Conservation (phyloP, 2,113 vertebrate genomes). For the Phycodurus eques region DNA sequence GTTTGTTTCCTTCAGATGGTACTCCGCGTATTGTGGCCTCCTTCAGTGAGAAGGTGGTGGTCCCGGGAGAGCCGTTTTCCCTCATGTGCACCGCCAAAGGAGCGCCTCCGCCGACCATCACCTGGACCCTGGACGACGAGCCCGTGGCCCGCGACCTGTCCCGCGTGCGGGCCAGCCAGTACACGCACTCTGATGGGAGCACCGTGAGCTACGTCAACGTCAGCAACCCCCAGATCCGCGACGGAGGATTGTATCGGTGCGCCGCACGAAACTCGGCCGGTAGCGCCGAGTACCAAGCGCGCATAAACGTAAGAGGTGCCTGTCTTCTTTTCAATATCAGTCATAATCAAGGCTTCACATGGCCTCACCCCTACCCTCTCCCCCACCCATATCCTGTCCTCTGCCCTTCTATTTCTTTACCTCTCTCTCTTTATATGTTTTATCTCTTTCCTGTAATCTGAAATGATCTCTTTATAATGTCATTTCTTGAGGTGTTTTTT, state of each 20-base stretch:
- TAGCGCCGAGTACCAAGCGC: conserved; percentile 99
- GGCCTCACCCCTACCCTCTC: conserved; percentile 59
- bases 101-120: conserved; percentile 91
- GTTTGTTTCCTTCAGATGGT: conserved; percentile 76
- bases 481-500: conserved; percentile 8
- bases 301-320: conserved; percentile 99
- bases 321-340: conserved; percentile 99
- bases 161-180: conserved; percentile 88
- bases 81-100: conserved; percentile 96
- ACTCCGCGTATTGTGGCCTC: conserved; percentile 94
- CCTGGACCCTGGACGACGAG: conserved; percentile 97
- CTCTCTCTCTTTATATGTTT: conserved; percentile 57
- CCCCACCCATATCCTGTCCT: conserved; percentile 44
- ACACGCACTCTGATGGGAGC: conserved; percentile 93
- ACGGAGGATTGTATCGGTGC: conserved; percentile 98
- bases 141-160: conserved; percentile 83
- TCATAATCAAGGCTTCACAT: conserved; percentile 79
- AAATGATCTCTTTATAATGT: conserved; percentile 4
- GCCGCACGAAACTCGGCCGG: conserved; percentile 97
- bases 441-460: not conserved
- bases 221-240: conserved; percentile 91
- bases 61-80: conserved; percentile 93
- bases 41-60: conserved; percentile 97
- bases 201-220: conserved; percentile 96
- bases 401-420: conserved; percentile 39